These are phyloP conservation scores for Oophaga pumilio DNA, from an alignment of 2,113 vertebrate species.

Conservation along the genomic window DNA sequence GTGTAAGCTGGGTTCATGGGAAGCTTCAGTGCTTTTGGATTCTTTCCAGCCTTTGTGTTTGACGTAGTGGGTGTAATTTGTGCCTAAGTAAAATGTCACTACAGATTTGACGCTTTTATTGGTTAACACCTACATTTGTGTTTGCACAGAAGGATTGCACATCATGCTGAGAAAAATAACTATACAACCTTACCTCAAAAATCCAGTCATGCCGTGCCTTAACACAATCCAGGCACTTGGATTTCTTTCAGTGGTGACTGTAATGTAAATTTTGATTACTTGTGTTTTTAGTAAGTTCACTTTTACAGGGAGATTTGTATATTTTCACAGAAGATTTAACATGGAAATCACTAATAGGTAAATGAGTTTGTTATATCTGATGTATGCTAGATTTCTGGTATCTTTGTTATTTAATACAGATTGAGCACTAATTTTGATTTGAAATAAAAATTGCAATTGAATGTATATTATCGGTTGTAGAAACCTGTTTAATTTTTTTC, in stretches of 20 bases:
- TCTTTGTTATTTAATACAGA: constrained; percentile 59
- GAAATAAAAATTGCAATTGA: constrained; percentile 58
- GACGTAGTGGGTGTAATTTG: constrained; percentile 55
- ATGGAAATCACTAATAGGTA: constrained; percentile 58
- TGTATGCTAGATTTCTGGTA: constrained; percentile 59
- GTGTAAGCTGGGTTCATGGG: constrained; percentile 29
- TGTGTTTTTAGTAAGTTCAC: constrained; percentile 59
- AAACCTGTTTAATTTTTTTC: constrained; percentile 30
- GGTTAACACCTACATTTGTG: constrained; percentile 52
- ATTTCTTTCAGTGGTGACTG: constrained; percentile 57
- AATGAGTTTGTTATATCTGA: constrained; percentile 58
- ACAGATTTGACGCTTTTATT: constrained; percentile 53
- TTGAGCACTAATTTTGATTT: constrained; percentile 59
- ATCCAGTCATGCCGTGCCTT: constrained; percentile 56
- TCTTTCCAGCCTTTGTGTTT: constrained; percentile 54
- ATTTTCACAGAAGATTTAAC: constrained; percentile 58
- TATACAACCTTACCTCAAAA: constrained; percentile 59
- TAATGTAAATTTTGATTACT: constrained; percentile 57
- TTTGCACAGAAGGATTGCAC: constrained; percentile 52
- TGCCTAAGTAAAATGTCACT: constrained; percentile 58
- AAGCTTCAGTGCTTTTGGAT: constrained; percentile 44
- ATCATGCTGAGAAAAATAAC: constrained; percentile 53
- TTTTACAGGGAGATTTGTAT: constrained; percentile 59
- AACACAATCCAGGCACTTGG: constrained; percentile 54
- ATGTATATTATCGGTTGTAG: constrained; percentile 49